Conservation (phyloP, 2,888 invertebrate genomes). For the Sinhomidia bicolor region DNA sequence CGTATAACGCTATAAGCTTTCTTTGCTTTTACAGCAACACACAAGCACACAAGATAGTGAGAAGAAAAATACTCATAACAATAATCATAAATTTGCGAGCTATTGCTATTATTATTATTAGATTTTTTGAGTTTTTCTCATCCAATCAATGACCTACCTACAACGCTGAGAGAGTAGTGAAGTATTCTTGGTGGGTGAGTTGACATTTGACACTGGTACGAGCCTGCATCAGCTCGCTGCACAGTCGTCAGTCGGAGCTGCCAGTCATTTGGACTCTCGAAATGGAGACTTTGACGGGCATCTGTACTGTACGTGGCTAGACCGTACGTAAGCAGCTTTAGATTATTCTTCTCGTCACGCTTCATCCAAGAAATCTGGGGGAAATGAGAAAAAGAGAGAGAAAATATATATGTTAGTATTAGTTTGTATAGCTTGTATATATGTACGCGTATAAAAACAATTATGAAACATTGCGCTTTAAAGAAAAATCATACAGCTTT, state of each 20-base stretch:
- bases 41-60: too few species aligned
- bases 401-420: too few species aligned
- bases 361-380: slow-evolving; percentile 82
- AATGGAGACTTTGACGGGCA: slow-evolving; percentile 81
- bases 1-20: too few species aligned
- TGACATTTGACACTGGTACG: slow-evolving; percentile 81
- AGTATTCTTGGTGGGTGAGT: slow-evolving; percentile 81
- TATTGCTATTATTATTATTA: too few species aligned
- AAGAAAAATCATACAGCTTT: too few species aligned
- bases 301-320: slow-evolving; percentile 81
- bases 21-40: too few species aligned
- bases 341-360: slow-evolving; percentile 80
- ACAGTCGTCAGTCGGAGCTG: slow-evolving; percentile 81
- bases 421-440: too few species aligned
- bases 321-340: slow-evolving; percentile 81
- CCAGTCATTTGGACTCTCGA: slow-evolving; percentile 82
- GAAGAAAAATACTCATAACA: too few species aligned
- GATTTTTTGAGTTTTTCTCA: not conserved
- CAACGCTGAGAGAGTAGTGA: slow-evolving; percentile 79
- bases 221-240: slow-evolving; percentile 81
- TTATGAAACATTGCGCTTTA: too few species aligned
- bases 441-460: too few species aligned
- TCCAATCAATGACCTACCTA: slow-evolving; percentile 76
- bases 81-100: too few species aligned
- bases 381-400: not conserved